Base-by-base conservation (phyloP, 1,140 invertebrate genomes). In the Mesaphorura yosii region DNA sequence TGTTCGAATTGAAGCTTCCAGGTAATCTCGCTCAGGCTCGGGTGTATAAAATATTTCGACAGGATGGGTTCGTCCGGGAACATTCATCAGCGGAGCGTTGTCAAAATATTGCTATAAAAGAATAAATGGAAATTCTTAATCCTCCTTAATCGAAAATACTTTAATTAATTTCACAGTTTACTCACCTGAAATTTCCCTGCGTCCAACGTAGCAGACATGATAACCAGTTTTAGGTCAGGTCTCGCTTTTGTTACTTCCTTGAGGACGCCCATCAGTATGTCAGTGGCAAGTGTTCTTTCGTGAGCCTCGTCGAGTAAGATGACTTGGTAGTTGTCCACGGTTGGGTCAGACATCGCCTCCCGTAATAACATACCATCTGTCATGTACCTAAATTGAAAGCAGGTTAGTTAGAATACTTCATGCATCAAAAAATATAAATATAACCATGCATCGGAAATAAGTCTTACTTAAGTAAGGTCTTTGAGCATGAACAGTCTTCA, bases 161-260 rank as follows among this genome's bases (percentile, higher is more conserved):
- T 1, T 23, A 41, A 48, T 49, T 37, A 41, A 20, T 3, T 25
- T 40, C 27, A 31, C 25, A 22, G 45, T 22, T 50, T 27, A 50
- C 49, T 63, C 64, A 78, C 76, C 71, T 96, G 92, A 72, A 99
- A 99, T 70, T 99, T 99, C 4, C 94, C 95, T 45, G 96, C 94
- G 73, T 99, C 96, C n/a, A 99, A 74, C 0, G 96, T 99, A 15
- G 96, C 96, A 65, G 91, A 96, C 95, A 99, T 99, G 66, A 99
- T 88, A 60, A 99, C 89, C 44, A 99, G 78, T 73, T 99, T 99
- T 14, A 99, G 75, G 73, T 98, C 95, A 6, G 75, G 69, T 44
- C 96, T 73, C 63, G 97, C 90, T 63, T 90, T 90, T 20, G 93
- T 86, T 7, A 98, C 91, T 76, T 99, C 95, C 70, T 98, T 98